These are phyloP conservation scores for Parnassius mnemosyne DNA, from an alignment of 2,888 invertebrate genomes.

Conservation along the genomic window DNA sequence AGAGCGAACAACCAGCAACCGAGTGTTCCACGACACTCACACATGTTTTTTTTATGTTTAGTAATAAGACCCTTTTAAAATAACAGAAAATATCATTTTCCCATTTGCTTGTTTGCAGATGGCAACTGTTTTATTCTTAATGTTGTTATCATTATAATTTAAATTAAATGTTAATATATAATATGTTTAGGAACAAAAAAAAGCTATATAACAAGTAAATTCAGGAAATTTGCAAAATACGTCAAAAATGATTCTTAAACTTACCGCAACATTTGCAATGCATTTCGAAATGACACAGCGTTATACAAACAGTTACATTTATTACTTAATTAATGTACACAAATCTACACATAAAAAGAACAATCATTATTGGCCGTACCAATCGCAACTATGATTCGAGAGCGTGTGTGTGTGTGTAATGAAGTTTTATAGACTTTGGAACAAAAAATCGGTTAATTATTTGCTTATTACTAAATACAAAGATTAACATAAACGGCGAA, in stretches of 20 bases:
- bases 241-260: slow-evolving; percentile 1
- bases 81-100: too few species aligned
- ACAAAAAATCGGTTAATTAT: slow-evolving; percentile 14
- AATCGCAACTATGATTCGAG: slow-evolving; percentile 10
- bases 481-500: slow-evolving; percentile 1
- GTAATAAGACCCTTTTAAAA: too few species aligned
- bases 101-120: too few species aligned
- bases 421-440: slow-evolving; percentile 4
- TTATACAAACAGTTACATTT: slow-evolving; percentile 7
- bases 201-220: not conserved
- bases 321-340: slow-evolving; percentile 12
- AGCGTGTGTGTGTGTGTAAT: slow-evolving; percentile 4
- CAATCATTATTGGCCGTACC: slow-evolving; percentile 13
- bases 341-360: slow-evolving; percentile 3
- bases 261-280: slow-evolving; percentile 26
- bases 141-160: too few species aligned
- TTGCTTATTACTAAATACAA: slow-evolving; percentile 7
- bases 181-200: not conserved
- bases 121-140: too few species aligned
- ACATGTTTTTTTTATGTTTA: too few species aligned
- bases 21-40: too few species aligned
- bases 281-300: slow-evolving; percentile 15
- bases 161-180: too few species aligned
- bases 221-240: not conserved
- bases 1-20: too few species aligned